phyloP scores from a whole-genome alignment of 2,113 vertebrate genomes.

The Setophaga petechia region DNA sequence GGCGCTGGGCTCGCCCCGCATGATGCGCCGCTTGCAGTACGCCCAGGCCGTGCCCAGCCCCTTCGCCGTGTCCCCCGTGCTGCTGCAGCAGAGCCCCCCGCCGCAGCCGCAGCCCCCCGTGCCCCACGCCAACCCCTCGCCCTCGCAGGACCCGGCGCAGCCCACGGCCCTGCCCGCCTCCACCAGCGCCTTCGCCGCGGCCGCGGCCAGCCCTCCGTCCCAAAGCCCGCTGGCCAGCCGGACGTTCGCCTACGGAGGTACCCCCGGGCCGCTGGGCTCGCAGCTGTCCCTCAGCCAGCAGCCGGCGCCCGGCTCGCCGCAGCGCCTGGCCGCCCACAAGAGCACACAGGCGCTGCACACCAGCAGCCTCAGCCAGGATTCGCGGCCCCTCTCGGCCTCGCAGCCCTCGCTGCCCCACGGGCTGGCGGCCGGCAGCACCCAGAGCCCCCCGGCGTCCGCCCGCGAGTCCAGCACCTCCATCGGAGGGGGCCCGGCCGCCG shows the following conservation, averaged over 20 bases:
- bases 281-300: slow-evolving; percentile 87
- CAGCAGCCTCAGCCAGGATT: slow-evolving; percentile 86
- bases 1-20: slow-evolving; percentile 85
- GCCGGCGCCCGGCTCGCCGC: slow-evolving; percentile 74
- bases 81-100: slow-evolving; percentile 77
- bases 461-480: slow-evolving; percentile 84
- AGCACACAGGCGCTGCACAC: slow-evolving; percentile 86
- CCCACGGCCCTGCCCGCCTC: background rate
- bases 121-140: slow-evolving; percentile 70
- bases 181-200: slow-evolving; percentile 72
- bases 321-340: slow-evolving; percentile 80
- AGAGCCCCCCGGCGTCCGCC: slow-evolving; percentile 80
- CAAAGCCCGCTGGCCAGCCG: slow-evolving; percentile 83
- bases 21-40: slow-evolving; percentile 86
- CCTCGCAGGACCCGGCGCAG: slow-evolving; percentile 61
- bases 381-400: slow-evolving; percentile 88
- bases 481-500: slow-evolving; percentile 40
- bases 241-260: slow-evolving; percentile 79
- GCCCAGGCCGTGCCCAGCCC: slow-evolving; percentile 81
- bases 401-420: slow-evolving; percentile 93
- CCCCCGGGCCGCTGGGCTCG: slow-evolving; percentile 77
- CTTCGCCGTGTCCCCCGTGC: slow-evolving; percentile 79
- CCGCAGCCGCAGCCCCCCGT: slow-evolving; percentile 69
- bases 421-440: slow-evolving; percentile 66
- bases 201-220: slow-evolving; percentile 78